phyloP scores from a whole-genome alignment of 2,797 vertebrate species.

The Emydoidea blandingii region DNA sequence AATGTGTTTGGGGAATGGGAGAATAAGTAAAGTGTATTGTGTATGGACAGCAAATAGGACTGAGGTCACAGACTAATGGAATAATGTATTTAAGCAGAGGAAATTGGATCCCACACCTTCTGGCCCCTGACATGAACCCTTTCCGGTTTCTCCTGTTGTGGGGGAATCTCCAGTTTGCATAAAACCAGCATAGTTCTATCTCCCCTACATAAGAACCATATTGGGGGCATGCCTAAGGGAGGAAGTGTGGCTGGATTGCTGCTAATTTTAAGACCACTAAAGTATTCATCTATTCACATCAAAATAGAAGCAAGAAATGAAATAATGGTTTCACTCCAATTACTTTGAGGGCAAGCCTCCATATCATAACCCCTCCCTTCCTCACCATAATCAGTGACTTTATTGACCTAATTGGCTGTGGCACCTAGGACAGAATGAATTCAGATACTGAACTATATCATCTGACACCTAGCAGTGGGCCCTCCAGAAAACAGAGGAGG shows the following conservation, averaged over 20 bases:
- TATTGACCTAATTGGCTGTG: background rate
- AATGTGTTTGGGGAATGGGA: background rate
- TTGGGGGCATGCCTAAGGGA: background rate
- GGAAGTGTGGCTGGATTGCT: background rate
- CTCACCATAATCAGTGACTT: background rate
- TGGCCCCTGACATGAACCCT: background rate
- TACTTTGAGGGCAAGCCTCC: background rate
- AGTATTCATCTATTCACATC: background rate
- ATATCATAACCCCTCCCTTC: too few species aligned
- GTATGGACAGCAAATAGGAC: background rate
- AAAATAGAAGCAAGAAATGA: background rate
- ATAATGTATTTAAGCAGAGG: background rate
- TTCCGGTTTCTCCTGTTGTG: background rate
- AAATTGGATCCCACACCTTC: background rate
- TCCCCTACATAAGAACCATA: background rate
- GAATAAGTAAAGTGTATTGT: background rate
- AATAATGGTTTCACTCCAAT: background rate
- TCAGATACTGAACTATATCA: background rate
- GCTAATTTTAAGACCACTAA: background rate
- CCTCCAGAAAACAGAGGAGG: background rate
- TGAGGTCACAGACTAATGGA: background rate
- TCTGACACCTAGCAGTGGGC: background rate
- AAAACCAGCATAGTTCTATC: background rate
- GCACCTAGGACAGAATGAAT: background rate
- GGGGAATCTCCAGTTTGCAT: background rate